phyloP scores from a whole-genome alignment of 2,113 vertebrate species.

The Microcebus murinus region DNA sequence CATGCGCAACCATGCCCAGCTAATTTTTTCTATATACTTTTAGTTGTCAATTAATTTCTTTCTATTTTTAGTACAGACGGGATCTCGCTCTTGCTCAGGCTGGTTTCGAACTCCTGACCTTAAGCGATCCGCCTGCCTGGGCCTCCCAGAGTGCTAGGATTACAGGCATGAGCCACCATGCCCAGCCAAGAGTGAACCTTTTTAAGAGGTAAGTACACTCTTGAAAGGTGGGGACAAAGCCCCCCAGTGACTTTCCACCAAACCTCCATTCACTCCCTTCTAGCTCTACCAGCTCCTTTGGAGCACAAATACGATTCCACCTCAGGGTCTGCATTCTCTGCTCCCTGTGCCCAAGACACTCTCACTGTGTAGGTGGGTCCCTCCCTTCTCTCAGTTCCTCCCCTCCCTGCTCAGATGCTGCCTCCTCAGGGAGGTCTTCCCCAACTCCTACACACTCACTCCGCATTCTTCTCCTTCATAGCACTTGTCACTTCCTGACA shows the following conservation, averaged over 20 bases:
- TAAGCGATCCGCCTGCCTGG: no score
- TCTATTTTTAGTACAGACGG: no score
- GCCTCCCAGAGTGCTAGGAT: no score
- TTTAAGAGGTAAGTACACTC: neutral
- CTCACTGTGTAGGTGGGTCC: neutral
- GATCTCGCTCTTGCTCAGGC: no score
- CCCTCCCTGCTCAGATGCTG: neutral
- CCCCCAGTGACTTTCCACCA: neutral
- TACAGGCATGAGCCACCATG: no score
- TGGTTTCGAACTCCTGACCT: no score
- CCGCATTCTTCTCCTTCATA: neutral
- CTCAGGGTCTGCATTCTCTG: neutral
- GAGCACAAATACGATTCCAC: neutral
- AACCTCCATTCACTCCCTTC: neutral
- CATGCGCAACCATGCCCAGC: no score
- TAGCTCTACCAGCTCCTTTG: neutral
- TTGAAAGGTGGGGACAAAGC: neutral
- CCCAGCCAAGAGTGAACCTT: neutral
- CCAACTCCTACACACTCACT: neutral
- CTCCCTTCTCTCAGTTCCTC: neutral
- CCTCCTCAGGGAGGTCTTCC: neutral
- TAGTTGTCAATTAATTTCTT: no score
- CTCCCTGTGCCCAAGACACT: neutral
- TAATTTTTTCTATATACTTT: no score
- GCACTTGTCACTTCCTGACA: neutral